Conservation (phyloP, 2,797 vertebrate genomes). For the Myotis pilosus region DNA sequence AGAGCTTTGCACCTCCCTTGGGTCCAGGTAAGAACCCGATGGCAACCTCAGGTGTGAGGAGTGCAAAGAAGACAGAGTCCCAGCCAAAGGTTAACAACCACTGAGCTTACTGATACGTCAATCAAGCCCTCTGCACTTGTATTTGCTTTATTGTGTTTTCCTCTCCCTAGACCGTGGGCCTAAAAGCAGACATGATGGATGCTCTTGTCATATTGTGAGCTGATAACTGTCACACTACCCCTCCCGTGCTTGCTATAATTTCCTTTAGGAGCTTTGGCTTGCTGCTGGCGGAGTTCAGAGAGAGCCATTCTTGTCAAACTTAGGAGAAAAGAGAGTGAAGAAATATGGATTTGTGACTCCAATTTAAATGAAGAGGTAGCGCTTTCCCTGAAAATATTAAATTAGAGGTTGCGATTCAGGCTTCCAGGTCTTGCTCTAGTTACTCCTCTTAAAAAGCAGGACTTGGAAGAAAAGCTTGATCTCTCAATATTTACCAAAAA, state of each 20-base stretch:
- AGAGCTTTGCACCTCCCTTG: background rate
- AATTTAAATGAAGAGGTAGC: slow-evolving; percentile 65
- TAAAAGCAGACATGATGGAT: slow-evolving; percentile 72
- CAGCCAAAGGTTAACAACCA: slow-evolving; percentile 20
- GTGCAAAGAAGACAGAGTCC: background rate
- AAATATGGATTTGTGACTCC: slow-evolving; percentile 63
- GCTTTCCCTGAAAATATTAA: slow-evolving; percentile 59
- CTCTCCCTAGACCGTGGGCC: slow-evolving; percentile 1
- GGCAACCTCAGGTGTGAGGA: background rate
- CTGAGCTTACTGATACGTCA: background rate
- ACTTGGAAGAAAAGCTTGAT: background rate
- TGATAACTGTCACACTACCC: slow-evolving; percentile 68
- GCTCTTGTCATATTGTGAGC: slow-evolving; percentile 63
- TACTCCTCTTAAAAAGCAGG: slow-evolving; percentile 35
- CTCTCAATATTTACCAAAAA: background rate
- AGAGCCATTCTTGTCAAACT: slow-evolving; percentile 68
- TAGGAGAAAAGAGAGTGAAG: slow-evolving; percentile 56
- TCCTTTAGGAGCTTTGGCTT: slow-evolving; percentile 62
- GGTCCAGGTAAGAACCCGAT: background rate
- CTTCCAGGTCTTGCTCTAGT: background rate
- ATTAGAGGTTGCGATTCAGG: slow-evolving; percentile 38
- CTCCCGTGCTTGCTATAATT: slow-evolving; percentile 63
- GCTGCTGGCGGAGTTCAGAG: slow-evolving; percentile 20
- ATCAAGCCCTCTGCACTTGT: background rate
- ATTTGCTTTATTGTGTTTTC: slow-evolving; percentile 62